Conservation (phyloP, 2,797 vertebrate genomes). For the Pristis pectinata region DNA sequence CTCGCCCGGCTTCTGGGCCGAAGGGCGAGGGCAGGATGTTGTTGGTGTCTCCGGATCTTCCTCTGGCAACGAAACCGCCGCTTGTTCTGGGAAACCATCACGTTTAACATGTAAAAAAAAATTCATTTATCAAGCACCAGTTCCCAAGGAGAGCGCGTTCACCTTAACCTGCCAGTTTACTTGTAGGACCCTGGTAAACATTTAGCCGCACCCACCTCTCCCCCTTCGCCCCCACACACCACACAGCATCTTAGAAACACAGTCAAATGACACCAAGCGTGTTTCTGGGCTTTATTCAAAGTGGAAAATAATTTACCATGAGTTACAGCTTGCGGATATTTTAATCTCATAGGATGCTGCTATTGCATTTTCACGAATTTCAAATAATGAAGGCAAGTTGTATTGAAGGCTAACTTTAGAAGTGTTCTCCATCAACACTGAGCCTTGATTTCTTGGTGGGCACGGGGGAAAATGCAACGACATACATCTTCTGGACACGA, state of each 20-base stretch:
- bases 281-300: background rate
- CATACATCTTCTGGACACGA: background rate
- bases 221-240: too few species aligned
- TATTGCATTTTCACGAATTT: background rate
- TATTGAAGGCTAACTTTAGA: background rate
- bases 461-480: background rate
- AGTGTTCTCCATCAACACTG: background rate
- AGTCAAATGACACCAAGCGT: background rate
- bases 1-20: background rate
- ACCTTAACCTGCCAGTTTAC: slow-evolving; percentile 3
- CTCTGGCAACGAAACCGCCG: background rate
- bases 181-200: background rate
- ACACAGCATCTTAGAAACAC: background rate
- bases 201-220: background rate
- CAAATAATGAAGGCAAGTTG: background rate
- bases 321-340: background rate
- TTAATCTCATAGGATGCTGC: background rate
- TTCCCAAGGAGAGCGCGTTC: background rate
- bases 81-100: background rate
- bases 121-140: background rate
- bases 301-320: background rate
- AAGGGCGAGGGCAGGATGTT: background rate
- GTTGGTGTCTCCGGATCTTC: background rate
- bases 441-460: background rate
- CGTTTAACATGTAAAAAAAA: background rate